phyloP scores from a whole-genome alignment of 2,797 vertebrate species.

The Yasuhikotakia modesta region DNA sequence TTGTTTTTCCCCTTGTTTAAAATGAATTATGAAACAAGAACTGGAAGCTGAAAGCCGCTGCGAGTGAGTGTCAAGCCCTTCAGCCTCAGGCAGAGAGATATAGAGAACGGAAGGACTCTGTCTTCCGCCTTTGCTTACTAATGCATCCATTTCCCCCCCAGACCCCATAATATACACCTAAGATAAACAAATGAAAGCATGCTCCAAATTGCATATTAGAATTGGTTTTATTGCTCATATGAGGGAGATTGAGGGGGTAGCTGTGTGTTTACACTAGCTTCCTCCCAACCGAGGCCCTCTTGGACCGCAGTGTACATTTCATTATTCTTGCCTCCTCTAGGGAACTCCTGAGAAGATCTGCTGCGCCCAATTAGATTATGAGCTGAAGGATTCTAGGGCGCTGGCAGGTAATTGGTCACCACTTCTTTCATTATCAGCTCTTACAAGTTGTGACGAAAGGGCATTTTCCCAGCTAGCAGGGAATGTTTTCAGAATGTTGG shows the following conservation, averaged over 20 bases:
- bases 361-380: constrained; percentile 69
- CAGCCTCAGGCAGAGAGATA: constrained; percentile 67
- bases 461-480: not conserved
- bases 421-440: constrained; percentile 71
- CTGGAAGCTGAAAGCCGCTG: constrained; percentile 62
- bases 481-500: no score
- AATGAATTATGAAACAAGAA: constrained; percentile 77
- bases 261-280: constrained; percentile 68
- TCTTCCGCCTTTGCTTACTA: constrained; percentile 59
- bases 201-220: constrained; percentile 60
- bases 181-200: constrained; percentile 60
- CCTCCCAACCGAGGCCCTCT: constrained; percentile 59
- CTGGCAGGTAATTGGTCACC: constrained; percentile 78
- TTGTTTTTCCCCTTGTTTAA: constrained; percentile 72
- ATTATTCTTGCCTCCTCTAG: constrained; percentile 70
- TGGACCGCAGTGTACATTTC: constrained; percentile 73
- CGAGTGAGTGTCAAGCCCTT: constrained; percentile 58
- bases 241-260: constrained; percentile 53
- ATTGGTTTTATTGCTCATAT: constrained; percentile 67
- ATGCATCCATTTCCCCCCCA: constrained; percentile 64
- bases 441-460: constrained; percentile 32
- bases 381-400: constrained; percentile 71
- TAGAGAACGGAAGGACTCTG: constrained; percentile 56
- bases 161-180: constrained; percentile 63
- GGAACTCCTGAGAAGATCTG: constrained; percentile 63